Evolutionary conservation across 2,797 vertebrate species (phyloP).

Genomic region (Phaenicophaeus curvirostris): DNA sequence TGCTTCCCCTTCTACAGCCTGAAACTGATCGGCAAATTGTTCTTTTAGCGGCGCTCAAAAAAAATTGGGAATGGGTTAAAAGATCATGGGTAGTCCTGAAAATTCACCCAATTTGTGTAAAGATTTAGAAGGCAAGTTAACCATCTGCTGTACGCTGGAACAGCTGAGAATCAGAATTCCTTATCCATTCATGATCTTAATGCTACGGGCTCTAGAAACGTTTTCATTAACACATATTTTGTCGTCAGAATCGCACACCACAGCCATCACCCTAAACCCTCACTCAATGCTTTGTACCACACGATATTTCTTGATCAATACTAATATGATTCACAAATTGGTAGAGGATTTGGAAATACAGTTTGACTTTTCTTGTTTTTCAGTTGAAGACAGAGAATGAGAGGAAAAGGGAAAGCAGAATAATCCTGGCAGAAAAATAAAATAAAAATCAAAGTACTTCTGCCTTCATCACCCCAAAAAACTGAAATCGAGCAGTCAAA

Average conservation of each 20-base stretch:
- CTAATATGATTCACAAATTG: not conserved
- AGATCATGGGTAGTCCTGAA: not conserved
- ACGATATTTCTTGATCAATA: not conserved
- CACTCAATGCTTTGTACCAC: not conserved
- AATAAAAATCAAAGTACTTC: not conserved
- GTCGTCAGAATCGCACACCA: not conserved
- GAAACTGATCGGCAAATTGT: not conserved
- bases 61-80: not conserved
- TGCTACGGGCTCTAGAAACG: not conserved
- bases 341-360: not conserved
- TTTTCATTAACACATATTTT: slow-evolving; percentile 7
- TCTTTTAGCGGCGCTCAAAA: not conserved
- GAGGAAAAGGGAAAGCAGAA: not conserved
- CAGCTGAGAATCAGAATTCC: slow-evolving; percentile 7
- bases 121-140: slow-evolving; percentile 26
- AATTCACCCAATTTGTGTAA: not conserved
- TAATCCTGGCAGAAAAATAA: not conserved
- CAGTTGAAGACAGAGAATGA: not conserved
- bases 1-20: not conserved
- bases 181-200: not conserved
- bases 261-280: not conserved
- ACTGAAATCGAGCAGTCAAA: not conserved
- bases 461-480: not conserved
- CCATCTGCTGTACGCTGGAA: slow-evolving; percentile 12
- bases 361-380: not conserved